Percentiles rank a stretch among this genome's conserved stretches.
Conservation (phyloP, 1,140 invertebrate genomes). For the Drosophila setifemur region DNA sequence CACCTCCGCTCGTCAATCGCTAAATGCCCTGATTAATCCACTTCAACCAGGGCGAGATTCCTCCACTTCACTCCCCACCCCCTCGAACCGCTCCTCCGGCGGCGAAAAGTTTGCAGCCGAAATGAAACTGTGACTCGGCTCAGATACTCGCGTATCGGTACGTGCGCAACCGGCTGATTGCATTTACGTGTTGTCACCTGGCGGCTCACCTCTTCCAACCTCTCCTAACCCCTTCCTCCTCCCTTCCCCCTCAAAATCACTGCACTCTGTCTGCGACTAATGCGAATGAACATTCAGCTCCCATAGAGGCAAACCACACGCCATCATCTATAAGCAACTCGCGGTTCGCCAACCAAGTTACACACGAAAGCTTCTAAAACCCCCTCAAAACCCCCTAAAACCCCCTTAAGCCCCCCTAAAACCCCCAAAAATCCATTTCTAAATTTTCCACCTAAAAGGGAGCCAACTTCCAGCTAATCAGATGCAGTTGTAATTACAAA, state of each 20-base stretch:
- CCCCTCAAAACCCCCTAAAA: not conserved
- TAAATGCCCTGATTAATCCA: constrained; percentile 62
- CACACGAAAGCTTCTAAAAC: not conserved
- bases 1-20: constrained; percentile 29
- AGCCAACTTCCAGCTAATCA: constrained; percentile 59
- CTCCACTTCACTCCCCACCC: not conserved
- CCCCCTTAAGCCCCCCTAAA: not conserved
- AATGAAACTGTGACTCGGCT: constrained; percentile 25
- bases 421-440: not conserved
- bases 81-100: not conserved
- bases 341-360: not conserved
- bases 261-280: constrained; percentile 14
- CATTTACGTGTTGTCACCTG: constrained; percentile 67
- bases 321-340: constrained; percentile 27
- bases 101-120: constrained; percentile 23
- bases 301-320: constrained; percentile 15
- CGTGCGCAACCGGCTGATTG: constrained; percentile 63
- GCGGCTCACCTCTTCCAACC: not conserved
- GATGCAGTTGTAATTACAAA: constrained; percentile 65
- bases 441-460: constrained; percentile 3
- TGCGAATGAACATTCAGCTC: constrained; percentile 24
- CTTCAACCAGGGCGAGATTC: constrained; percentile 24
- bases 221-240: not conserved
- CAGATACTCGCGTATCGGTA: constrained; percentile 50
- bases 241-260: not conserved